phyloP scores from a whole-genome alignment of 2,888 invertebrate species.

The Seira ritae region DNA sequence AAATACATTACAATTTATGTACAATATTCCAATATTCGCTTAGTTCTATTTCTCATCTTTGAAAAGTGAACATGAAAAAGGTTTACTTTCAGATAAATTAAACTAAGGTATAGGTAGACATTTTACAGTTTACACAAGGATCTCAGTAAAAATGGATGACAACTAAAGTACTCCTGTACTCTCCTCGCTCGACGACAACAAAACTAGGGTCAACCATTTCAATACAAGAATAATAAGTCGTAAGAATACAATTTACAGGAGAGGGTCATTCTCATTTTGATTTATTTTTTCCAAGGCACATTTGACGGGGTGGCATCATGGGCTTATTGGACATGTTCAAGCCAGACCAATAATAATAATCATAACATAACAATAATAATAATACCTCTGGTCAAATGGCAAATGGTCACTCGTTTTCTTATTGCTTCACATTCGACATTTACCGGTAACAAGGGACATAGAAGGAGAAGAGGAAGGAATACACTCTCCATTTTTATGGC shows the following conservation, averaged over 20 bases:
- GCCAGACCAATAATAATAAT: conserved; percentile 19
- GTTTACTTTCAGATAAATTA: background rate
- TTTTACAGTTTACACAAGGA: background rate
- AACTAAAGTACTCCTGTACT: no score
- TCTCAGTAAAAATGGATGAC: conserved; percentile 34
- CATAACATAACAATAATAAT: conserved; percentile 26
- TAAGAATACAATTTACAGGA: no score
- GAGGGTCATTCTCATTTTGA: conserved; percentile 36
- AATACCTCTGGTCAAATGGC: background rate
- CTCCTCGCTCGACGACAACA: conserved; percentile 4
- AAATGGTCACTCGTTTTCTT: background rate
- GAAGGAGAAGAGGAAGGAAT: no score
- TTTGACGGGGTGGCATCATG: conserved; percentile 53
- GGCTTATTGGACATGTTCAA: no score
- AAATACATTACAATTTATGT: no score
- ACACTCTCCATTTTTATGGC: conserved; percentile 2
- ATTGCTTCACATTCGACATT: background rate
- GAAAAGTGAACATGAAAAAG: background rate
- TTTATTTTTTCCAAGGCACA: conserved; percentile 52
- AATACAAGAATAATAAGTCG: background rate
- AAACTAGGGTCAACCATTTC: background rate
- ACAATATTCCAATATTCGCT: no score
- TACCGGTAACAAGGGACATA: background rate
- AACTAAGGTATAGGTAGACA: background rate
- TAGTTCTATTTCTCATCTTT: background rate